A percentile compares a stretch with the other conserved stretches of the same genome.
Evolutionary conservation across 53 echinoderm and acorn worm genomes (phyloP).

Genomic region (Actinopyga echinites): DNA sequence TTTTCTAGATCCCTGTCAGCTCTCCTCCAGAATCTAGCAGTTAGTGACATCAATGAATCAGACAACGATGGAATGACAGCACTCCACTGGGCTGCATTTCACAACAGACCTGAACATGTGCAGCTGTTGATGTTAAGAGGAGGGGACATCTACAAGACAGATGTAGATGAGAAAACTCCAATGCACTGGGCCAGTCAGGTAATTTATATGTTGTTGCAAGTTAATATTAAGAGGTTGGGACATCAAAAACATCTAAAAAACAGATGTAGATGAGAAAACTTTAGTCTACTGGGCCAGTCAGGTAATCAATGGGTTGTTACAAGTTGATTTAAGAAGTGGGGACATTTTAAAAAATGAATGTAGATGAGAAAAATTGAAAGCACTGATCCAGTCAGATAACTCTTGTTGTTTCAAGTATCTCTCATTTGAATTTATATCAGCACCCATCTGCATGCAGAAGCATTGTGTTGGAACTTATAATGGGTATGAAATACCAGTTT

Average conservation of each 20-base stretch:
- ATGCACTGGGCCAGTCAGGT: constrained; percentile 99
- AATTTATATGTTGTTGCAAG: not conserved
- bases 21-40: constrained; percentile 81
- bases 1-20: constrained; percentile 74
- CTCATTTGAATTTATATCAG: too few species aligned
- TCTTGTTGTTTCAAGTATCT: too few species aligned
- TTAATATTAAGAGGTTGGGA: constrained; percentile 93
- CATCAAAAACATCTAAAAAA: constrained; percentile 57
- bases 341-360: constrained; percentile 82
- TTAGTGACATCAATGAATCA: constrained; percentile 89
- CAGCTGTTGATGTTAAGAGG: constrained; percentile 95
- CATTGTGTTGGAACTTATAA: too few species aligned
- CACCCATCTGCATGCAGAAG: too few species aligned
- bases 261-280: constrained; percentile 92
- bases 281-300: constrained; percentile 96
- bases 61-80: constrained; percentile 99
- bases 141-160: constrained; percentile 83
- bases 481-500: not conserved
- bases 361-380: constrained; percentile 89
- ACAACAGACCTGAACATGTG: constrained; percentile 93
- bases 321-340: constrained; percentile 81
- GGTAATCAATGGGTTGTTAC: constrained; percentile 47
- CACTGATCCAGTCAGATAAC: constrained; percentile 99
- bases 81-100: constrained; percentile 98
- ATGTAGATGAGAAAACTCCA: constrained; percentile 93